These are phyloP conservation scores for Bombus waltoni DNA, from an alignment of 1,140 invertebrate species.

Conservation along the genomic window DNA sequence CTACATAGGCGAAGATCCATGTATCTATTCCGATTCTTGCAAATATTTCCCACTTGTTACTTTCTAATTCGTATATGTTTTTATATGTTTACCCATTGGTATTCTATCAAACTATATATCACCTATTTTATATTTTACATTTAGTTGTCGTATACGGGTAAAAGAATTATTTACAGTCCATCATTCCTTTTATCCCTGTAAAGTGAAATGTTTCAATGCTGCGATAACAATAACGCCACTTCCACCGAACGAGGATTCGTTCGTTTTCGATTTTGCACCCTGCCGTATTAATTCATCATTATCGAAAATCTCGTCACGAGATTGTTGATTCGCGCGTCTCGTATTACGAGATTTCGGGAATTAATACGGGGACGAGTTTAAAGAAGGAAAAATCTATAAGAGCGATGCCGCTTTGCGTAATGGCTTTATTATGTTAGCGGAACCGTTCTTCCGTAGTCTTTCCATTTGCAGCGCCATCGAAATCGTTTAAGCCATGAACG, in stretches of 20 bases:
- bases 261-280: background rate
- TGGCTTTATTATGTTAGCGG: slow-evolving; percentile 28
- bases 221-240: background rate
- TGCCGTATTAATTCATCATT: too few relatives aligned
- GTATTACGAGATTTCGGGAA: background rate
- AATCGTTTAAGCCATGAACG: slow-evolving; percentile 22
- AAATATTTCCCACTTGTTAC: background rate
- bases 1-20: background rate
- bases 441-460: slow-evolving; percentile 2
- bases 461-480: slow-evolving; percentile 12
- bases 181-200: rapidly evolving
- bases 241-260: background rate
- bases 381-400: slow-evolving; percentile 3
- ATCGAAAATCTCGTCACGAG: background rate
- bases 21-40: background rate
- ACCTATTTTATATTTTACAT: too few relatives aligned
- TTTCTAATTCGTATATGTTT: background rate
- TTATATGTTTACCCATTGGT: background rate
- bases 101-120: background rate
- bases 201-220: background rate
- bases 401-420: slow-evolving; percentile 3
- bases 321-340: background rate
- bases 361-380: slow-evolving; percentile 19
- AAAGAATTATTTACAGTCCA: background rate
- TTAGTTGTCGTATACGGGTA: too few relatives aligned